Base-by-base conservation (phyloP, 2,888 invertebrate genomes). In the Pammene aurita region DNA sequence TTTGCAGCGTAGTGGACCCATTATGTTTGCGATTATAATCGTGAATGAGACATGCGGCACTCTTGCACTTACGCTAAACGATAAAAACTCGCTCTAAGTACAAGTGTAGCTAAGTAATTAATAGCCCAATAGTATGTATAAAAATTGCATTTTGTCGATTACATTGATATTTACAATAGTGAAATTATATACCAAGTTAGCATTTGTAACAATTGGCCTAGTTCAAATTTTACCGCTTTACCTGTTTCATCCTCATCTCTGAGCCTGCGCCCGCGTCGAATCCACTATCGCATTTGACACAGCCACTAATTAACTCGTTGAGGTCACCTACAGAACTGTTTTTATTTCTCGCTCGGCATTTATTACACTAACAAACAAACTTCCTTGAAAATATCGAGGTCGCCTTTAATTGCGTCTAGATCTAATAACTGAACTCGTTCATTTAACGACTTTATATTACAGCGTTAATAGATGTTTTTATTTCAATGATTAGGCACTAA, bases 281-380 rank as follows among this genome's bases (percentile, higher is more conserved):
- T 80, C 72, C 67, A 75, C 73, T 78, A 75, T 80, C 76, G 74
- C 74, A 73, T 80, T 80, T 77, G 81, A 80, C 77, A 80, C 82
- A 78, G 82, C 72, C 73, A 73, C 77, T 84, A 81, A 82, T 81
- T 80, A 80, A 78, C 74, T 75, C 70, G 68, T 60, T 73, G 75
- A 78, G 78, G 80, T 79, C 77, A 78, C 73, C 75, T 64, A 75
- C 66, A 72, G 74, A 75, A 73, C 73, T 73, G 75, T 74, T 76
- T 77, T 77, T 72, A 72, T 75, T 72, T 72, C 76, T 79, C 76
- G 55, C 60, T 52, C 50, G 41, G 50, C 61, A 67, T 71, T 61
- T 64, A 67, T 67, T 70, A 67, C 67, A 56, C 54, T 57, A 64
- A 63, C 67, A 68, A 57, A 68, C 64, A 69, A 60, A 69, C 71